Base-by-base conservation (phyloP, 2,797 vertebrate species). In the Xenentodon cancila region DNA sequence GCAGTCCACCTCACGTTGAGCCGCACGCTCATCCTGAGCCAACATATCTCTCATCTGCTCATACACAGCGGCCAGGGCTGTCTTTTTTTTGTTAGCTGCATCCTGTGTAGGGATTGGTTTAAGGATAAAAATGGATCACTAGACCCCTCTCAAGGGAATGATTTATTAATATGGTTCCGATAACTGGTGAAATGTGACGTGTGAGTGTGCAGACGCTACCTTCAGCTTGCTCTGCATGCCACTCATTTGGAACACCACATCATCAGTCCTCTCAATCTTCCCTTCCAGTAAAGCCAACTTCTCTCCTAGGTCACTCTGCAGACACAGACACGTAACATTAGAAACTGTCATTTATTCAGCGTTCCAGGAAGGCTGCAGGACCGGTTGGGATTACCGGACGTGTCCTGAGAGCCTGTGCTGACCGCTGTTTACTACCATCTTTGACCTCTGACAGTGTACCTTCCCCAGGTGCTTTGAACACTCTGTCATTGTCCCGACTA, bases 21-120 rank as follows among this genome's bases (percentile, higher is more conserved):
- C 59, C 11, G 78, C 79, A 0, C 68, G 79, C 86, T 96, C 94
- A 2, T 90, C 92, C 27, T 87, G 80, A 21, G 92, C 91, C 20
- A 97, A 75, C 71, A 94, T 55, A 12, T 88, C 85, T 77, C 89
- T 91, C 20, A 96, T 93, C 84, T 96, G 93, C 61, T 66, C 74
- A 71, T 93, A 96, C 21, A 94, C 92, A 0, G 46, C 68, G 32
- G 71, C 88, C 20, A 96, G n/a, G 5, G 87, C 62, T 1, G 83
- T 88, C 70, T 90, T 89, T 76, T 90, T 93, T 50, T 51, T 90
- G 42, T 56, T 57, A 1, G 88, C 85, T 8, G 69, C 43, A 0
- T 94, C 95, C 96, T 97, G 45, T 6, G 7, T 9, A 34, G 16
- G 9, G 4, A 43, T 7, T 2, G 32, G 7, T 32, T 32, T 6